Conservation (phyloP, 2,888 invertebrate genomes). For the Blastobasis adustella region DNA sequence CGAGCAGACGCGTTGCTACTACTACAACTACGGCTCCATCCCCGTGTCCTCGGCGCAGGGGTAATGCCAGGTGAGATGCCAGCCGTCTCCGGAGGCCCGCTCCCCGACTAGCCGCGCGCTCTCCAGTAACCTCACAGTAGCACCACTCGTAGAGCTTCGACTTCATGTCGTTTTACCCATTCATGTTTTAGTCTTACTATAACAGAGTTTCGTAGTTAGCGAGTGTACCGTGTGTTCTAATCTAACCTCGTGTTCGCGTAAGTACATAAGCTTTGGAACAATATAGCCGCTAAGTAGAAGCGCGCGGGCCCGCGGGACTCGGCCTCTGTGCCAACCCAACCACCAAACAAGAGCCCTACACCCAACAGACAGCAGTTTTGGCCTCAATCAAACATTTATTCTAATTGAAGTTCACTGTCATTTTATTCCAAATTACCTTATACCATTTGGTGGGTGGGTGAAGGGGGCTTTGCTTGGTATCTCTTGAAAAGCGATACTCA, state of each 20-base stretch:
- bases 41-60: conserved; percentile 93
- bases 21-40: conserved; percentile 93
- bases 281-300: conserved; percentile 27
- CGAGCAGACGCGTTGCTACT: conserved; percentile 92
- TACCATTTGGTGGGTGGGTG: conserved; percentile 74
- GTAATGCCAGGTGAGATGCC: conserved; percentile 88
- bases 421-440: conserved; percentile 43
- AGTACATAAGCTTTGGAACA: conserved; percentile 31
- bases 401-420: conserved; percentile 7
- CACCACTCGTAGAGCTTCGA: conserved; percentile 4
- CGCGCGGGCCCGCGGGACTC: conserved; percentile 68
- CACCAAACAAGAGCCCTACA: conserved; percentile 75
- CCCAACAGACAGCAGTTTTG: conserved; percentile 55
- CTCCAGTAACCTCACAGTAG: conserved; percentile 13
- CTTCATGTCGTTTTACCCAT: conserved; percentile 9
- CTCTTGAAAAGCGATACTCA: conserved; percentile 42
- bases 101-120: conserved; percentile 67
- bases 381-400: conserved; percentile 12
- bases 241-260: conserved; percentile 39
- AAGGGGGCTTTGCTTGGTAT: conserved; percentile 77
- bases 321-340: conserved; percentile 73
- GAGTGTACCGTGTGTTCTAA: conserved; percentile 36
- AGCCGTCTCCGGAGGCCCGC: conserved; percentile 71
- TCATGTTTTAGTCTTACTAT: not conserved
- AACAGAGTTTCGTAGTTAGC: conserved; percentile 4